phyloP scores from a whole-genome alignment of 2,797 vertebrate species.

The Mus minutoides region DNA sequence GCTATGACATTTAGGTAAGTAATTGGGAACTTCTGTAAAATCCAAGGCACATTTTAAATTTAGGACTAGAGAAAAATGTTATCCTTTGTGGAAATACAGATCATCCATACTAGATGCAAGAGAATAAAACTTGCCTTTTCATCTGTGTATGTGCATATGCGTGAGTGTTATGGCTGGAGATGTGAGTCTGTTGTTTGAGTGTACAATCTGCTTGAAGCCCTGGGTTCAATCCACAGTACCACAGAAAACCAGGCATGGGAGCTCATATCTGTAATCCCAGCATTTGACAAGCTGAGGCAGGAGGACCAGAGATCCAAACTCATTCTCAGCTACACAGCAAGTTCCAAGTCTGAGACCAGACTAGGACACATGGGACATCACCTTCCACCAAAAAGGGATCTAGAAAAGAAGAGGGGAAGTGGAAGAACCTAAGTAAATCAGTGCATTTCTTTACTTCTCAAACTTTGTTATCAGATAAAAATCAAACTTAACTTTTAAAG shows the following conservation, averaged over 20 bases:
- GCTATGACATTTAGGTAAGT: neutral
- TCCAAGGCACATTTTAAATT: neutral
- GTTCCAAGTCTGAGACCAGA: neutral
- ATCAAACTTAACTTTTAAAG: slow-evolving; percentile 17
- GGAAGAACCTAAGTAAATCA: neutral
- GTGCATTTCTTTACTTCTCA: neutral
- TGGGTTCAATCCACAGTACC: neutral
- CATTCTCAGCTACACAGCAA: neutral
- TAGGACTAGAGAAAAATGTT: slow-evolving; percentile 12
- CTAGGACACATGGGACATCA: neutral
- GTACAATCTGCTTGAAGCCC: neutral
- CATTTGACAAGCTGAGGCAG: neutral
- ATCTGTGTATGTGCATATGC: too few species aligned
- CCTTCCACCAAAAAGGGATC: neutral
- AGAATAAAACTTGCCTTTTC: neutral
- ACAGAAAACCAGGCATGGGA: neutral
- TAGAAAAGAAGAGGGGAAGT: neutral
- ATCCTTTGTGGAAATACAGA: neutral
- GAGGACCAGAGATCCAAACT: neutral
- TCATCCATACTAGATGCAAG: neutral
- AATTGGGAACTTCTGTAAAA: neutral
- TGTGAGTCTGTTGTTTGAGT: neutral
- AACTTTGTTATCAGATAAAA: neutral
- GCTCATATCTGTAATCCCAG: neutral
- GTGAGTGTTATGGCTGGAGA: too few species aligned